A percentile compares a stretch with the other conserved stretches of the same genome.
phyloP scores from a whole-genome alignment of 2,797 vertebrate species.

The Ispidina lecontei region DNA sequence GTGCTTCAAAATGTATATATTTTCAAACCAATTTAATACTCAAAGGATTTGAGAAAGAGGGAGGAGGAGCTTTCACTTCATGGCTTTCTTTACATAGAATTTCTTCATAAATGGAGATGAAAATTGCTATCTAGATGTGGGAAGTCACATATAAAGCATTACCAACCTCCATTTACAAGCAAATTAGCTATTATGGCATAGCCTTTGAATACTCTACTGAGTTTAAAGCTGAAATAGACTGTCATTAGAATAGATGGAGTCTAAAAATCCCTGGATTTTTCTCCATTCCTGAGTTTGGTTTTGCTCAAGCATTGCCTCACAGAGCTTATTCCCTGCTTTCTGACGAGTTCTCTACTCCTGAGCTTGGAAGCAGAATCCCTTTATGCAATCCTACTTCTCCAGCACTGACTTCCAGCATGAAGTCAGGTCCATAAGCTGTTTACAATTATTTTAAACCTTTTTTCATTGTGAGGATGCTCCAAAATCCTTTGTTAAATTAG shows the following conservation, averaged over 20 bases:
- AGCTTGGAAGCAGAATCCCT: neutral
- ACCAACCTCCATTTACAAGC: conserved; percentile 25
- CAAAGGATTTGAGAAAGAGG: conserved; percentile 6
- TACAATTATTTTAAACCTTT: neutral
- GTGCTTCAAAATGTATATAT: neutral
- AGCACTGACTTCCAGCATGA: neutral
- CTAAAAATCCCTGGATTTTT: neutral
- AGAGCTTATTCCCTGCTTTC: neutral
- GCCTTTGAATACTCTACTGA: neutral
- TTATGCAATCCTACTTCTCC: neutral
- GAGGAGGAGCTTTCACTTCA: neutral
- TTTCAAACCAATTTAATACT: conserved; percentile 28
- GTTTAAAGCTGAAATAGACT: conserved; percentile 5
- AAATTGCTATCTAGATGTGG: neutral
- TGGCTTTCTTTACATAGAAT: neutral
- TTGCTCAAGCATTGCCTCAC: neutral
- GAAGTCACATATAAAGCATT: conserved; percentile 20
- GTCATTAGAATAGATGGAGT: neutral
- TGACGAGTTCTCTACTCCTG: neutral
- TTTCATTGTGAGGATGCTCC: neutral
- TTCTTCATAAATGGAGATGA: conserved; percentile 7
- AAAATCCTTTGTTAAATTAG: neutral
- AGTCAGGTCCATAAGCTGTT: neutral
- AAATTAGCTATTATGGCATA: conserved; percentile 20
- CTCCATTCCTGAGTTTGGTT: neutral